phyloP scores from a whole-genome alignment of 2,888 invertebrate species.

The Caenorhabditis uteleia region DNA sequence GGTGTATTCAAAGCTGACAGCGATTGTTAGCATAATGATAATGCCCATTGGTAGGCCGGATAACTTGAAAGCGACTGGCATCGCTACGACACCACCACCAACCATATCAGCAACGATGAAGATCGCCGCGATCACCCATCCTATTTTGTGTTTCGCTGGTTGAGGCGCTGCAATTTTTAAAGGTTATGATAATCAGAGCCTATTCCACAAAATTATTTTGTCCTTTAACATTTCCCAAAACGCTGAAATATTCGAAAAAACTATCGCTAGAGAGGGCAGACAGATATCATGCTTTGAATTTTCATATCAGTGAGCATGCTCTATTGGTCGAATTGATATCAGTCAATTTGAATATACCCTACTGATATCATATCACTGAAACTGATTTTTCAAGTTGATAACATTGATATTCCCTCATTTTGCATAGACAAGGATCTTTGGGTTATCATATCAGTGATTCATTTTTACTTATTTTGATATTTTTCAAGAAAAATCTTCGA shows the following conservation, averaged over 20 bases:
- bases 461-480: too few relatives aligned
- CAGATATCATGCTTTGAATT: too few relatives aligned
- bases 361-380: too few relatives aligned
- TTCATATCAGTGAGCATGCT: too few relatives aligned
- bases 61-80: conserved; percentile 65
- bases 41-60: conserved; percentile 57
- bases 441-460: too few relatives aligned
- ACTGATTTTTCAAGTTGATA: too few relatives aligned
- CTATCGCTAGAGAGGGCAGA: too few relatives aligned
- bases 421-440: too few relatives aligned
- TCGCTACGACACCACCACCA: conserved; percentile 68
- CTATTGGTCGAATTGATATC: too few relatives aligned
- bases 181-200: background rate
- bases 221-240: background rate
- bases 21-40: conserved; percentile 54
- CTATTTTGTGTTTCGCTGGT: conserved; percentile 48
- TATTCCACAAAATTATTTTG: background rate
- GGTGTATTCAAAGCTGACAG: conserved; percentile 64
- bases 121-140: conserved; percentile 58
- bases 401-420: too few relatives aligned
- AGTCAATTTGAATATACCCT: too few relatives aligned
- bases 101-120: conserved; percentile 69
- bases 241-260: conserved; percentile 1
- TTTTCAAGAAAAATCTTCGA: too few relatives aligned
- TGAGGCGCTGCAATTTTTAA: conserved; percentile 36